Evolutionary conservation across 2,797 vertebrate species (phyloP).

Genomic region (Morus bassanus): DNA sequence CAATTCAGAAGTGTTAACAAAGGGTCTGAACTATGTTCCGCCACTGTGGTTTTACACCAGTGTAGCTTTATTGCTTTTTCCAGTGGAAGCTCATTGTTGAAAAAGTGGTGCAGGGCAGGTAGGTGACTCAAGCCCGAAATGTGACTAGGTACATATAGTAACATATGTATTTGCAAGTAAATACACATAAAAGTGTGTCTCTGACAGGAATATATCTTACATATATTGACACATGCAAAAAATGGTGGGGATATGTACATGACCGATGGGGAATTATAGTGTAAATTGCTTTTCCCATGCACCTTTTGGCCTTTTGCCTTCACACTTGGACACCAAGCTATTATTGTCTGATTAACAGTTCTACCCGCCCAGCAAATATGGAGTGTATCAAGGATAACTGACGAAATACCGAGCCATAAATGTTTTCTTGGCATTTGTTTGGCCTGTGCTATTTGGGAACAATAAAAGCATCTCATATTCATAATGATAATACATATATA

Average conservation of each 20-base stretch:
- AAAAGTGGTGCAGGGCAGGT: not conserved
- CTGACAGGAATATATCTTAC: not conserved
- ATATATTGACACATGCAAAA: not conserved
- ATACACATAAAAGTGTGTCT: not conserved
- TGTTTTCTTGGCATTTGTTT: slow-evolving; percentile 26
- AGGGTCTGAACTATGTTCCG: fast-evolving
- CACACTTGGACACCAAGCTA: not conserved
- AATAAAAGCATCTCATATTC: slow-evolving; percentile 52
- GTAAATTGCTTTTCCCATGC: not conserved
- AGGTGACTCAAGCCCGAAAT: not conserved
- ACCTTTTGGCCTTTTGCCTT: slow-evolving; percentile 33
- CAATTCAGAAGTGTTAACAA: not conserved
- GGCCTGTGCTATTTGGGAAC: slow-evolving; percentile 23
- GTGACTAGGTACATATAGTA: not conserved
- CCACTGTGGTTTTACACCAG: not conserved
- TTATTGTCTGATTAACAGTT: slow-evolving; percentile 24
- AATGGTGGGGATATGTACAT: not conserved
- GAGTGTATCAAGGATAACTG: slow-evolving; percentile 32
- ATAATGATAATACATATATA: slow-evolving; percentile 46
- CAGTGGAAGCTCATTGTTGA: not conserved
- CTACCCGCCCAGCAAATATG: not conserved
- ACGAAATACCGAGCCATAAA: slow-evolving; percentile 23
- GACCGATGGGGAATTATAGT: not conserved
- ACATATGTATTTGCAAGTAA: not conserved
- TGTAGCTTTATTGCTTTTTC: not conserved